phyloP scores from a whole-genome alignment of 2,888 invertebrate genomes.

The Falcaria lacertinaria region DNA sequence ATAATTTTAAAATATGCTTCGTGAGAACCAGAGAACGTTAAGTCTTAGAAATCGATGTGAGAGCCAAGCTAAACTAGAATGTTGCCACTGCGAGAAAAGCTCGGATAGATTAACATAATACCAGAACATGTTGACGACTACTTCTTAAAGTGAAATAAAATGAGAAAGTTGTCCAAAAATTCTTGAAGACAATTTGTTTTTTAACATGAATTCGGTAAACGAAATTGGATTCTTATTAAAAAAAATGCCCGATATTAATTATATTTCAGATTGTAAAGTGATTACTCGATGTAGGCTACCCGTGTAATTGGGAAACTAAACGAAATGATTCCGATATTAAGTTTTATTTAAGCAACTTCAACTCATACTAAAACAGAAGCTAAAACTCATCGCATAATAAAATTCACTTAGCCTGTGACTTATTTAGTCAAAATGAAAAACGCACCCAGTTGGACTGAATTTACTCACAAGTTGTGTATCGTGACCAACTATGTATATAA shows the following conservation, averaged over 20 bases:
- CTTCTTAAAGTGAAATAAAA: too few relatives aligned
- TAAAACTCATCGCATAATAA: too few relatives aligned
- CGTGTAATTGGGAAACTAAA: too few relatives aligned
- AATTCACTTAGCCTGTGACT: background rate
- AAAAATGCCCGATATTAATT: too few relatives aligned
- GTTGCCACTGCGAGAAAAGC: background rate
- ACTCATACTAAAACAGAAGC: too few relatives aligned
- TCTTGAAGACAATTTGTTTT: slow-evolving; percentile 7
- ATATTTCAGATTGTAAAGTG: too few relatives aligned
- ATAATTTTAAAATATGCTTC: background rate
- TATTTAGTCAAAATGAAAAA: background rate
- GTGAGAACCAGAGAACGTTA: background rate
- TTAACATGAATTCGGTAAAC: too few relatives aligned
- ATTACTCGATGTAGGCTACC: too few relatives aligned
- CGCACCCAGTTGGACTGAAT: slow-evolving; percentile 37
- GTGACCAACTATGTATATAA: slow-evolving; percentile 57
- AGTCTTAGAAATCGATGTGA: background rate
- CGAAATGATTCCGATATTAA: too few relatives aligned
- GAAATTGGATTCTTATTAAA: too few relatives aligned
- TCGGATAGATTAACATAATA: background rate
- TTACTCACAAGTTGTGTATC: slow-evolving; percentile 45
- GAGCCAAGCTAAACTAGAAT: background rate
- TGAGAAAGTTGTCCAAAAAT: too few relatives aligned
- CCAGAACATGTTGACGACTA: background rate
- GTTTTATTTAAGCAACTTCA: too few relatives aligned